phyloP scores from a whole-genome alignment of 2,113 vertebrate species.

The Epinephelus fuscoguttatus region DNA sequence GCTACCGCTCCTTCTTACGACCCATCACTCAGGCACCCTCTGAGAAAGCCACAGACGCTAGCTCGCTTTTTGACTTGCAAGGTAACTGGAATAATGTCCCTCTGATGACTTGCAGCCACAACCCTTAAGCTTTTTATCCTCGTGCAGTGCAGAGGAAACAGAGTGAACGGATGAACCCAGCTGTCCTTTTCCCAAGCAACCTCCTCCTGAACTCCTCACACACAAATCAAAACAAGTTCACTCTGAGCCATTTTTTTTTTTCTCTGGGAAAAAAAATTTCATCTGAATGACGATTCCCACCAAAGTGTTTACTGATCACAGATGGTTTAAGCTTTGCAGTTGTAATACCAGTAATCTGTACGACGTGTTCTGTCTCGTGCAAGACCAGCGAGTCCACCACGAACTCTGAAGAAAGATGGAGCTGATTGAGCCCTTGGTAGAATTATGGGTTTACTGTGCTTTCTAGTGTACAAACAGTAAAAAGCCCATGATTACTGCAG shows the following conservation, averaged over 20 bases:
- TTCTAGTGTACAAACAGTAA: neutral
- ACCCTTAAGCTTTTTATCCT: neutral
- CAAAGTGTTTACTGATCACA: conserved; percentile 21
- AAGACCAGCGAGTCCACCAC: neutral
- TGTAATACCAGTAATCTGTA: conserved; percentile 3
- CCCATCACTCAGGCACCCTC: conserved; percentile 99
- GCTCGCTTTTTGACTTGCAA: conserved; percentile 97
- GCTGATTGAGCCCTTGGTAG: neutral
- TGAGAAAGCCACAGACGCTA: conserved; percentile 96
- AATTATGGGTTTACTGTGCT: conserved; percentile 9
- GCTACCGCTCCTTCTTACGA: conserved; percentile 94
- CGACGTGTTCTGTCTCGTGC: neutral
- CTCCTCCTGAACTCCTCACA: conserved; percentile 18
- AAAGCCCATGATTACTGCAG: conserved; percentile 4
- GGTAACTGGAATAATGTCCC: conserved; percentile 79
- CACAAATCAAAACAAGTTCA: conserved; percentile 10
- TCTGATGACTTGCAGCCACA: neutral
- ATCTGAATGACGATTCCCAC: neutral
- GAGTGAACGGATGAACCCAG: conserved; percentile 1
- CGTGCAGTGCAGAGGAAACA: neutral
- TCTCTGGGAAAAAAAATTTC: neutral
- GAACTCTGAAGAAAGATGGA: neutral
- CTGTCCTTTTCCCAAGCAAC: conserved; percentile 26
- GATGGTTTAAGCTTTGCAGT: conserved; percentile 14
- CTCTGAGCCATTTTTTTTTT: neutral